These are phyloP conservation scores for Polydrusus pterygomalis DNA, from an alignment of 2,888 invertebrate genomes.

Conservation along the genomic window DNA sequence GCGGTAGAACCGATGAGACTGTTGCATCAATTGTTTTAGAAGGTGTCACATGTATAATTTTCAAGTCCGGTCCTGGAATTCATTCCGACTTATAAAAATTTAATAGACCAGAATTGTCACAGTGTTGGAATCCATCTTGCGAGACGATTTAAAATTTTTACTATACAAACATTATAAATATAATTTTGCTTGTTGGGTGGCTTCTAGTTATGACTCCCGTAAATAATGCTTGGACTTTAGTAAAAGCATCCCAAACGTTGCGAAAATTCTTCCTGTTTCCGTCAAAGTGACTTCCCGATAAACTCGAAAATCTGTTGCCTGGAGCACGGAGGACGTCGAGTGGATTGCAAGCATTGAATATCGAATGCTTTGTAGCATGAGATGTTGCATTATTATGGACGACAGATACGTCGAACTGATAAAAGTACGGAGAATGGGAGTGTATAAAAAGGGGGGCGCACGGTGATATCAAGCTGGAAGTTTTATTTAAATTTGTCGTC, in stretches of 20 bases:
- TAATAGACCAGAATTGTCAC: too few species aligned
- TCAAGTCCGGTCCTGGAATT: too few species aligned
- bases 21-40: too few species aligned
- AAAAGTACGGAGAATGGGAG: slow-evolving; percentile 41
- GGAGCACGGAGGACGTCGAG: slow-evolving; percentile 33
- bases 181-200: too few species aligned
- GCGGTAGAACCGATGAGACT: too few species aligned
- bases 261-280: slow-evolving; percentile 19
- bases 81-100: too few species aligned
- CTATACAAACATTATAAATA: too few species aligned
- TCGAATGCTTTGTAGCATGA: slow-evolving; percentile 43
- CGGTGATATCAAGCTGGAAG: slow-evolving; percentile 1
- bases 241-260: background rate
- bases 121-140: too few species aligned
- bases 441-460: slow-evolving; percentile 8
- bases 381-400: slow-evolving; percentile 43
- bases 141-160: too few species aligned
- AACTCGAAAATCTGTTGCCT: slow-evolving; percentile 43
- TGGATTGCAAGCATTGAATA: slow-evolving; percentile 36
- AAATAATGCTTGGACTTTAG: too few species aligned
- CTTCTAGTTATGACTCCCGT: too few species aligned
- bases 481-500: slow-evolving; percentile 5
- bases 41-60: too few species aligned
- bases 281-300: slow-evolving; percentile 33
- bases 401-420: slow-evolving; percentile 34